These are phyloP conservation scores for Cyanoderma ruficeps DNA, from an alignment of 2,113 vertebrate genomes.

Conservation along the genomic window DNA sequence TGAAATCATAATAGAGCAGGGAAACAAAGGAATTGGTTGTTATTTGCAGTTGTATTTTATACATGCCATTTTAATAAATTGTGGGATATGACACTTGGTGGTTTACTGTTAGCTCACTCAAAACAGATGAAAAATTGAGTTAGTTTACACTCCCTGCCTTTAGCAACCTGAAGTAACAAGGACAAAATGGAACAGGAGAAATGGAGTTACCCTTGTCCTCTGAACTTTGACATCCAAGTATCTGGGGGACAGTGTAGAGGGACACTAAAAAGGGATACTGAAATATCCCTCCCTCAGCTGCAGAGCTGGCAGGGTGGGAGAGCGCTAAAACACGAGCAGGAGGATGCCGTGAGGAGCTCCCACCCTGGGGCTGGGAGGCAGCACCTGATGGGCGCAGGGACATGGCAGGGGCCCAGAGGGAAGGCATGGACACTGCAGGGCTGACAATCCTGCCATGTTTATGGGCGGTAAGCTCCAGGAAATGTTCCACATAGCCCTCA, in stretches of 20 bases:
- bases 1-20: not conserved
- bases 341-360: not conserved
- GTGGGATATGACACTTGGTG: not conserved
- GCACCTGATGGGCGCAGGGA: fast-evolving
- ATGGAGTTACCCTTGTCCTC: not conserved
- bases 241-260: no score
- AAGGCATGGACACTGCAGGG: not conserved
- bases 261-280: not conserved
- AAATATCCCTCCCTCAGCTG: not conserved
- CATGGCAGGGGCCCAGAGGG: not conserved
- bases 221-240: not conserved
- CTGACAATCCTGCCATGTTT: conserved; percentile 35
- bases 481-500: conserved; percentile 67
- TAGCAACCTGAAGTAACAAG: not conserved
- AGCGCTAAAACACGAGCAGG: not conserved
- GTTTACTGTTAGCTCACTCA: not conserved
- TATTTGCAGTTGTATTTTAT: not conserved
- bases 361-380: not conserved
- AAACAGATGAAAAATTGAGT: not conserved
- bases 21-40: not conserved
- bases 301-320: not conserved
- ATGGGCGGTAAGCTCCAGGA: conserved; percentile 46
- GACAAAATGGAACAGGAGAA: not conserved
- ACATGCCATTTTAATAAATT: not conserved
- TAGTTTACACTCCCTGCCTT: not conserved